Percentiles rank a stretch among this genome's conserved stretches.
These are phyloP conservation scores for Geophilus truncorum DNA, from an alignment of 2,888 invertebrate genomes.

Conservation along the genomic window DNA sequence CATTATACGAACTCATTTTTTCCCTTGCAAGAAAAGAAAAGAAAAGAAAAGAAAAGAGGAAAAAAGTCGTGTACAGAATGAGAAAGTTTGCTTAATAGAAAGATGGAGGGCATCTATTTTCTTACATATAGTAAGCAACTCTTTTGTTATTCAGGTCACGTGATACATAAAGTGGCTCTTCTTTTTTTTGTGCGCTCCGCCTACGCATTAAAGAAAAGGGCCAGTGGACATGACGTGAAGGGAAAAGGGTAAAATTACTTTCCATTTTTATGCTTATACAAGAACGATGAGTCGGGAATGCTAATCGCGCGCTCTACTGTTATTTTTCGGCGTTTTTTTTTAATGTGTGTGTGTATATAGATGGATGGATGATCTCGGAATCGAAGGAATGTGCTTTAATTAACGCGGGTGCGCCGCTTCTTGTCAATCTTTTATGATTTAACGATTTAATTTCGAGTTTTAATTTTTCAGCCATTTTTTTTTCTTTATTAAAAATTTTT, in stretches of 20 bases:
- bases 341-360: not conserved
- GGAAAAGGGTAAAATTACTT: not conserved
- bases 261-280: not conserved
- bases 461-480: too few species aligned
- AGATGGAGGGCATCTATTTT: not conserved
- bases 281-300: not conserved
- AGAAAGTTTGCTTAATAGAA: not conserved
- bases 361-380: not conserved
- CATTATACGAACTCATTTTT: not conserved
- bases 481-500: not conserved
- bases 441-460: not conserved
- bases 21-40: not conserved
- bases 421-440: not conserved
- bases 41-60: not conserved
- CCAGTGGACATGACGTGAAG: not conserved
- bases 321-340: not conserved
- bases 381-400: not conserved
- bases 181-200: not conserved
- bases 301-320: not conserved
- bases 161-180: not conserved
- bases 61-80: not conserved
- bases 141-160: not conserved
- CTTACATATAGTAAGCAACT: not conserved
- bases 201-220: not conserved
- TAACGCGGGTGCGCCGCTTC: not conserved